Percentiles rank a stretch among this genome's conserved stretches.
Conservation (phyloP, 35 echinoderm and acorn worm genomes). For the Apostichopus californicus region DNA sequence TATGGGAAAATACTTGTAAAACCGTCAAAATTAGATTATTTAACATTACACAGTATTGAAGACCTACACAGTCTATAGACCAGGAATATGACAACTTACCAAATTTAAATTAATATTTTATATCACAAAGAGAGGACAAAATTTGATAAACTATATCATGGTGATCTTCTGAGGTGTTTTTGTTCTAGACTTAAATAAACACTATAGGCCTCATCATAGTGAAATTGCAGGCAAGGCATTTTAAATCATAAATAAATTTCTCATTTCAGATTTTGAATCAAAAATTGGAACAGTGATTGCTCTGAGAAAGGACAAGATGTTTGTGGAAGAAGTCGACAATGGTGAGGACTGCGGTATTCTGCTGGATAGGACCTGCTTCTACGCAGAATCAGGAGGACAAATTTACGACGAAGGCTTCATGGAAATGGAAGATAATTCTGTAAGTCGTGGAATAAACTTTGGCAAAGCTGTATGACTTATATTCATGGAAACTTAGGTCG, state of each 20-base stretch:
- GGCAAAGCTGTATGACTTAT: neutral
- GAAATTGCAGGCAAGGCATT: neutral
- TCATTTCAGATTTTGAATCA: slow-evolving; percentile 68
- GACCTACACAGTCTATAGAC: no score
- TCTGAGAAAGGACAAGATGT: slow-evolving; percentile 87
- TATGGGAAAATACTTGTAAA: no score
- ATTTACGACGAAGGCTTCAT: slow-evolving; percentile 96
- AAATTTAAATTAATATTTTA: no score
- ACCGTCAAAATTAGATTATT: no score
- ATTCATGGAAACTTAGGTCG: no score
- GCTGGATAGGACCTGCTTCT: slow-evolving; percentile 83
- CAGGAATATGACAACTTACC: no score
- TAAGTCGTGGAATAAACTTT: slow-evolving; percentile 47
- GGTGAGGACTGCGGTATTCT: slow-evolving; percentile 95
- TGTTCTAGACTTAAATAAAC: neutral
- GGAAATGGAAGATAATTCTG: slow-evolving; percentile 87
- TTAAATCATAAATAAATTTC: neutral
- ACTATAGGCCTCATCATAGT: no score
- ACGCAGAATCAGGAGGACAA: slow-evolving; percentile 94
- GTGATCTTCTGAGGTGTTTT: neutral
- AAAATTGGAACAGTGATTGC: slow-evolving; percentile 85
- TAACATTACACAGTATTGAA: no score
- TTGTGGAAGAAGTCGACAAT: slow-evolving; percentile 86
- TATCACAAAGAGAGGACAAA: no score
- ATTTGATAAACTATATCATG: neutral